Conservation (phyloP, 35 echinoderm and acorn worm species). For the Apostichopus californicus region DNA sequence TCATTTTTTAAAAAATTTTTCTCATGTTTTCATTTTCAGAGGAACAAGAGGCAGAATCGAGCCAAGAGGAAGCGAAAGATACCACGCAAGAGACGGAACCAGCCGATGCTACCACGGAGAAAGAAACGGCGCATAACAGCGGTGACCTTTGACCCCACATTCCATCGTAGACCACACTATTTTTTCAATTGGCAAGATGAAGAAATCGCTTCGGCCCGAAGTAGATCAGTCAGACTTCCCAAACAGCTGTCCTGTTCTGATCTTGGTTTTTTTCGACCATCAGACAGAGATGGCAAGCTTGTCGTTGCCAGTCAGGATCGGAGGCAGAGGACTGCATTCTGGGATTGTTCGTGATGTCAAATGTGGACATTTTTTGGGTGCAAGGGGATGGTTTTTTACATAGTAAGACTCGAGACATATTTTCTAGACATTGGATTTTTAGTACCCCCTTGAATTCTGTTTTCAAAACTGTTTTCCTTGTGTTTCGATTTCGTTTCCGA, state of each 20-base stretch:
- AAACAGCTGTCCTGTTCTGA: neutral
- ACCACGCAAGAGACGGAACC: constrained; percentile 8
- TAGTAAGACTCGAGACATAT: no score
- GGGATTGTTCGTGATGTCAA: no score
- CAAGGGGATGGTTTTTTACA: no score
- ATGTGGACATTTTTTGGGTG: no score
- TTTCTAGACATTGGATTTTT: no score
- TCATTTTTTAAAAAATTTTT: no score
- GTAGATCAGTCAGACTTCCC: neutral
- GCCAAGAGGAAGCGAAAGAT: neutral
- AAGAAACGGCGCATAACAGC: constrained; percentile 36
- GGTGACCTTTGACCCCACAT: constrained; percentile 37
- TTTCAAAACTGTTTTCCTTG: no score
- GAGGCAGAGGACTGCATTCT: neutral
- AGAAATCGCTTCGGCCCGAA: neutral
- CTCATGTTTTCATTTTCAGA: no score
- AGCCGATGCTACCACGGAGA: constrained; percentile 1
- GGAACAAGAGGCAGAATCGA: neutral
- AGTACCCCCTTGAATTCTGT: no score
- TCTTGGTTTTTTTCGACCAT: neutral
- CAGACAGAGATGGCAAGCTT: neutral
- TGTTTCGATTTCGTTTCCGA: no score
- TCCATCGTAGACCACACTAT: neutral
- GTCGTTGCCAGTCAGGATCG: neutral
- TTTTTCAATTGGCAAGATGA: neutral